Evolutionary conservation across 64 coral and sea anemone genomes (phyloP).

Genomic region (Cladopsammia gracilis): DNA sequence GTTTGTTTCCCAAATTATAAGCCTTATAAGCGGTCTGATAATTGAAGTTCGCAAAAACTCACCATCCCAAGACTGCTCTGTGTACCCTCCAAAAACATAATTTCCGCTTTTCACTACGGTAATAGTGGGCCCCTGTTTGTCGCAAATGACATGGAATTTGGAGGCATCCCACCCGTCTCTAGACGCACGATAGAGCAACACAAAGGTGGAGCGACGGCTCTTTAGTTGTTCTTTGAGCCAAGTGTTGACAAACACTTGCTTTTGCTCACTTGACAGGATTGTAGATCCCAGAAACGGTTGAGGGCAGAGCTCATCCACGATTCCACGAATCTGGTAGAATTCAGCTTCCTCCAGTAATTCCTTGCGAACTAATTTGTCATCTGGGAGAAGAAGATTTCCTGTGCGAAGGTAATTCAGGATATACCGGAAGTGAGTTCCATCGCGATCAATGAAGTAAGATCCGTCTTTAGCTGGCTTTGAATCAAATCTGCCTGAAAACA

Average conservation of each 20-base stretch:
- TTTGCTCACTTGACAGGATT: neutral
- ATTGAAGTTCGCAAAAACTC: neutral
- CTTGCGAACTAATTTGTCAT: constrained; percentile 1
- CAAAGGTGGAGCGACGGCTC: neutral
- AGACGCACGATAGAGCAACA: constrained; percentile 10
- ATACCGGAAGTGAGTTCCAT: too few species aligned
- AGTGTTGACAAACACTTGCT: neutral
- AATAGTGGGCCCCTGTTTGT: neutral
- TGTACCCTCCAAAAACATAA: constrained; percentile 15
- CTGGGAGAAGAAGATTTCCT: constrained; percentile 11
- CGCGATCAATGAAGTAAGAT: constrained; percentile 26
- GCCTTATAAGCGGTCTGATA: too few species aligned
- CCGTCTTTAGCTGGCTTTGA: constrained; percentile 12
- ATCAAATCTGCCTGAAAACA: constrained; percentile 54
- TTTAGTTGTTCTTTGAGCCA: neutral
- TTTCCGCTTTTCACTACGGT: neutral
- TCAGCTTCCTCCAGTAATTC: constrained; percentile 37
- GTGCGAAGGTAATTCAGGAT: neutral
- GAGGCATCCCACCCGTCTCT: neutral
- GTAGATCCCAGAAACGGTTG: neutral
- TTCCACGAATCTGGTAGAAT: constrained; percentile 18
- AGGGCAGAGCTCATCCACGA: neutral
- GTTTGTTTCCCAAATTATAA: too few species aligned
- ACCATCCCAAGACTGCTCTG: constrained; percentile 18
- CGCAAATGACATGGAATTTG: neutral